Evolutionary conservation across 2,888 invertebrate genomes (phyloP).

Genomic region (Gibbula magus): DNA sequence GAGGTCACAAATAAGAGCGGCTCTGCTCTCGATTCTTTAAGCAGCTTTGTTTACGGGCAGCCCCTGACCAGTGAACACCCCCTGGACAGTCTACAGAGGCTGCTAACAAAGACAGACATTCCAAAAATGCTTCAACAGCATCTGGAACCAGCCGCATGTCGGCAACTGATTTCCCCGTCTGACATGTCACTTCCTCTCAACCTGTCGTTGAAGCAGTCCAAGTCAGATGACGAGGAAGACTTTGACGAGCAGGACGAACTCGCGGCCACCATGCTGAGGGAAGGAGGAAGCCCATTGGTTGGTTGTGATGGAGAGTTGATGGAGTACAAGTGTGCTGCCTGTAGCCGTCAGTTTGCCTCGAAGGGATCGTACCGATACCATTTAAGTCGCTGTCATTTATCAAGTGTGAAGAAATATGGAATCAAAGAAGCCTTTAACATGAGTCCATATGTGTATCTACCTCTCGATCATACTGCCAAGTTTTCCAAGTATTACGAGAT

Average conservation of each 20-base stretch:
- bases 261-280: slow-evolving; percentile 40
- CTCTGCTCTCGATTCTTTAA: slow-evolving; percentile 71
- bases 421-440: slow-evolving; percentile 71
- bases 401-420: slow-evolving; percentile 68
- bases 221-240: slow-evolving; percentile 32
- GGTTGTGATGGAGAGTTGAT: slow-evolving; percentile 56
- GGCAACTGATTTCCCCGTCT: slow-evolving; percentile 28
- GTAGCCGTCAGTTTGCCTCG: slow-evolving; percentile 87
- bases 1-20: neutral
- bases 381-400: slow-evolving; percentile 78
- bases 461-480: slow-evolving; percentile 80
- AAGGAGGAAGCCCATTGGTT: slow-evolving; percentile 50
- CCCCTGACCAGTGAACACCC: slow-evolving; percentile 83
- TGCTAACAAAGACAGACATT: slow-evolving; percentile 94
- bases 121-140: slow-evolving; percentile 44
- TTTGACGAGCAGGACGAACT: slow-evolving; percentile 39
- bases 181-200: slow-evolving; percentile 58
- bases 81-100: slow-evolving; percentile 93
- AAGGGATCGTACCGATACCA: slow-evolving; percentile 98
- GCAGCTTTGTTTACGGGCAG: slow-evolving; percentile 72
- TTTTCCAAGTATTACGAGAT: slow-evolving; percentile 98
- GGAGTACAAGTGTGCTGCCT: slow-evolving; percentile 69
- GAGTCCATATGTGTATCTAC: slow-evolving; percentile 73
- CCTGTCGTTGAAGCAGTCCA: slow-evolving; percentile 53
- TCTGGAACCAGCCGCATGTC: slow-evolving; percentile 25